These are phyloP conservation scores for Smithornis capensis DNA, from an alignment of 2,113 vertebrate species.

Conservation along the genomic window DNA sequence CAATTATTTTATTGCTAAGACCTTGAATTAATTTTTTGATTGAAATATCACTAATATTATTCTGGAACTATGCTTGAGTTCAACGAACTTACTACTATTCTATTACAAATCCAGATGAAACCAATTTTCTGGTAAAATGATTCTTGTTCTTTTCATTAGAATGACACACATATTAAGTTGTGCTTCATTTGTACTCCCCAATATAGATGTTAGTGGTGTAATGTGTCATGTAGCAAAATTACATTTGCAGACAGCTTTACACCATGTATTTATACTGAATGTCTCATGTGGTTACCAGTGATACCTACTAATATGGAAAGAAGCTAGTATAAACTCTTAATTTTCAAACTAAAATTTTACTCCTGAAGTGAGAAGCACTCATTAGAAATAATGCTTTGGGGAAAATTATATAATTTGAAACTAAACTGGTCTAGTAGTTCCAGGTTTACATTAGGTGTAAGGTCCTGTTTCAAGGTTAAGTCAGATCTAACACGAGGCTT, in stretches of 20 bases:
- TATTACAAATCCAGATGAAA: constrained; percentile 76
- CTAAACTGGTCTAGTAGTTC: neutral
- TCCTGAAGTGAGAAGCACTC: neutral
- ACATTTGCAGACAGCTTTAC: constrained; percentile 65
- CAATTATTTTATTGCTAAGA: constrained; percentile 48
- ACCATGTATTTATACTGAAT: neutral
- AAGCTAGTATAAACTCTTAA: constrained; percentile 24
- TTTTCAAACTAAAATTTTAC: constrained; percentile 26
- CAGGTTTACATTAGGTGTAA: neutral
- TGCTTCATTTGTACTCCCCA: constrained; percentile 66
- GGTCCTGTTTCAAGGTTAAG: neutral
- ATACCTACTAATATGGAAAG: constrained; percentile 37
- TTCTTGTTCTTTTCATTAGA: constrained; percentile 73
- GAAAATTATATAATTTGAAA: neutral
- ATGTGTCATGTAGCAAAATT: constrained; percentile 60
- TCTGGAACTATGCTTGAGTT: constrained; percentile 49
- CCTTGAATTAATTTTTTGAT: constrained; percentile 46
- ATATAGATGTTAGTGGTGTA: constrained; percentile 48
- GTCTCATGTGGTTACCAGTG: constrained; percentile 52
- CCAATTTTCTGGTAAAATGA: constrained; percentile 74
- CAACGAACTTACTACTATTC: constrained; percentile 61
- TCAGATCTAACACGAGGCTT: neutral
- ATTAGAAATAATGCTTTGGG: constrained; percentile 16
- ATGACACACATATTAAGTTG: constrained; percentile 64
- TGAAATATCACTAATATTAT: constrained; percentile 70